Conservation (phyloP, 2,888 invertebrate species). For the Phragmatobia fuliginosa region DNA sequence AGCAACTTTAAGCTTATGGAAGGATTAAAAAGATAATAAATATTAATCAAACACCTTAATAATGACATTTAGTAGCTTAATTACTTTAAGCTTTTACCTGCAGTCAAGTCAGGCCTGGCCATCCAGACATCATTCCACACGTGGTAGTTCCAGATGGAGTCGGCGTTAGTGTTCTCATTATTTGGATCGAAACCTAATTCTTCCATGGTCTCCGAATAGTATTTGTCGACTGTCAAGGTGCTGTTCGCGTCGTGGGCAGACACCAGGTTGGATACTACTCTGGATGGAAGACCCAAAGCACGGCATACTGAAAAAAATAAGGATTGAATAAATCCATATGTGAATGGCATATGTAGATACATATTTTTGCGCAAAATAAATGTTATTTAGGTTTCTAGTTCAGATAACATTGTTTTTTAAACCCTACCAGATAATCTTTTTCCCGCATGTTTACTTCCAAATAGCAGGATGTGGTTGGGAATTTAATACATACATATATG, state of each 20-base stretch:
- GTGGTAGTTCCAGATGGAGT: constrained; percentile 96
- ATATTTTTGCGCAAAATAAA: neutral
- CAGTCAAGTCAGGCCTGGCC: constrained; percentile 91
- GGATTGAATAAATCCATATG: neutral
- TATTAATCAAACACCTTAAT: rapidly evolving
- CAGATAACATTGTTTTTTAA: neutral
- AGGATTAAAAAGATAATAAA: neutral
- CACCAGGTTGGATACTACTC: constrained; percentile 93
- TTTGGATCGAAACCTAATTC: constrained; percentile 89
- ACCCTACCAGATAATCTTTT: constrained; percentile 5
- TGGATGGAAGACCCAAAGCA: constrained; percentile 92
- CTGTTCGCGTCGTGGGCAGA: constrained; percentile 95
- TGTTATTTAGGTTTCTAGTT: neutral
- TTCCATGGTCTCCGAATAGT: constrained; percentile 89
- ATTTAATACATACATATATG: neutral
- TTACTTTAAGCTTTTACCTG: constrained; percentile 69
- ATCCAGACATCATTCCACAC: constrained; percentile 97
- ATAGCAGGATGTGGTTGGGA: constrained; percentile 16
- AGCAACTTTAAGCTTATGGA: too few relatives aligned
- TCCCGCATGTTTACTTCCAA: constrained; percentile 16
- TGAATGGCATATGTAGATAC: neutral
- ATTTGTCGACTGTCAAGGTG: constrained; percentile 92
- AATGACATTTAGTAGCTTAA: too few relatives aligned
- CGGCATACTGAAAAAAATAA: constrained; percentile 88
- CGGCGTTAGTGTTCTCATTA: constrained; percentile 83